Base-by-base conservation (phyloP, 1,140 invertebrate species). In the Scaptomyza montana region DNA sequence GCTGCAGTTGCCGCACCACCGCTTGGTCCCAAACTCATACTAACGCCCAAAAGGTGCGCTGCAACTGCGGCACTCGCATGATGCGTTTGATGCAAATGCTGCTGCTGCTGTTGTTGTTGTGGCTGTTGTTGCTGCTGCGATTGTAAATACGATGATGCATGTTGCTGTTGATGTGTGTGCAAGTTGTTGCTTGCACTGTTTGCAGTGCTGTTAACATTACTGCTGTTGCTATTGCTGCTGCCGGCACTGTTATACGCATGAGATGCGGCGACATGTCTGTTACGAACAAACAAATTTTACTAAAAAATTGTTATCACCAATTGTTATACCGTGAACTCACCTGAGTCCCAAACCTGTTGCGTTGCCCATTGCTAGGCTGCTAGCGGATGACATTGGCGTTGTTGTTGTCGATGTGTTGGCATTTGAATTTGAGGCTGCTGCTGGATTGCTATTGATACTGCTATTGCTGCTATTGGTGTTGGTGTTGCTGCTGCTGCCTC, bases 1-100 rank as follows among this genome's bases (percentile, higher is more conserved):
- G 49, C 70, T 19, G 69, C 77, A 50, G 60, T 70, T 19, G 70
- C 77, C 30, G 59, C 72, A 47, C 50, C 53, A 5, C 30, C 30
- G 16, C 36, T 19, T n/a, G 54, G 49, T 13, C 68, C 63, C 16
- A 64, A 13, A 16, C 75, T 67, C 56, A 80, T 60, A 46, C 77
- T 72, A 10, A 81, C 63, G 16, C 74, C 74, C 51, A 86, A 45
- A 67, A 86, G 66, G 28, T 85, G 81, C 13, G 82, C 71, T 5
- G 80, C 80, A 13, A 84, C 80, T 39, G 80, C 80, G 46, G 80
- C 80, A 25, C 64, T 85, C 30, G 76, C 62, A 41, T 84, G 80
- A 54, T 82, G 79, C 39, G 79, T 46, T 6, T 75, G 72, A 41
- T 67, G 68, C 36, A 65, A 67, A 53, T 86, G 82, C 49, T 71